Percentiles rank a stretch among this genome's conserved stretches.
These are phyloP conservation scores for Entomobrya proxima DNA, from an alignment of 2,888 invertebrate species.

Conservation along the genomic window DNA sequence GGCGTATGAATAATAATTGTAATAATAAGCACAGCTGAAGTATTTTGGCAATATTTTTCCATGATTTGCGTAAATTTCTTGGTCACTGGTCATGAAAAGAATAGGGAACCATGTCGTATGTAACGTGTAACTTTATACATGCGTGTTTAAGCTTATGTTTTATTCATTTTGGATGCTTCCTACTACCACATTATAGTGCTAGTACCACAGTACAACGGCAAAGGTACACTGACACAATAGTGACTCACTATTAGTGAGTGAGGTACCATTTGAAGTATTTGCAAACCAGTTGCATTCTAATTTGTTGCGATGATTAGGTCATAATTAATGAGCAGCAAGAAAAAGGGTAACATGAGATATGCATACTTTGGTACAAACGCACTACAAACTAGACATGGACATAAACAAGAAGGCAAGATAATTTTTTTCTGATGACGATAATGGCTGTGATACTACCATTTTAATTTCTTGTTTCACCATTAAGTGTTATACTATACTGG, in stretches of 20 bases:
- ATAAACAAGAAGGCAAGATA: neutral
- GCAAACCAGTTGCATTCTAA: neutral
- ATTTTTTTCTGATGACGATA: too few relatives aligned
- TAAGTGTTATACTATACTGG: neutral
- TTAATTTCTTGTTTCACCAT: neutral
- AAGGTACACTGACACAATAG: too few relatives aligned
- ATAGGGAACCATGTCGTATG: slow-evolving; percentile 10
- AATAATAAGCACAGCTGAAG: neutral
- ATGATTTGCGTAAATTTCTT: neutral
- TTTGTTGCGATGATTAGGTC: neutral
- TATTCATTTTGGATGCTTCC: slow-evolving; percentile 6
- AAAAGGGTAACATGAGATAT: neutral
- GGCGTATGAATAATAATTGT: too few relatives aligned
- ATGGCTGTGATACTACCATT: neutral
- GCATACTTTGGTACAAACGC: neutral
- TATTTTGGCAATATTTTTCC: neutral
- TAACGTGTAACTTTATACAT: neutral
- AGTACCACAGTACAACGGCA: too few relatives aligned
- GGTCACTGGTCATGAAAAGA: neutral
- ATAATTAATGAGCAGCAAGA: slow-evolving; percentile 12
- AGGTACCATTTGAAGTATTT: neutral
- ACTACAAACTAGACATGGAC: neutral
- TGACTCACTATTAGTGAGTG: too few relatives aligned
- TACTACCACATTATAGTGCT: neutral
- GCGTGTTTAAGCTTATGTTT: neutral